Evolutionary conservation across 1,140 invertebrate species (phyloP).

Genomic region (Saccostrea glomerata): DNA sequence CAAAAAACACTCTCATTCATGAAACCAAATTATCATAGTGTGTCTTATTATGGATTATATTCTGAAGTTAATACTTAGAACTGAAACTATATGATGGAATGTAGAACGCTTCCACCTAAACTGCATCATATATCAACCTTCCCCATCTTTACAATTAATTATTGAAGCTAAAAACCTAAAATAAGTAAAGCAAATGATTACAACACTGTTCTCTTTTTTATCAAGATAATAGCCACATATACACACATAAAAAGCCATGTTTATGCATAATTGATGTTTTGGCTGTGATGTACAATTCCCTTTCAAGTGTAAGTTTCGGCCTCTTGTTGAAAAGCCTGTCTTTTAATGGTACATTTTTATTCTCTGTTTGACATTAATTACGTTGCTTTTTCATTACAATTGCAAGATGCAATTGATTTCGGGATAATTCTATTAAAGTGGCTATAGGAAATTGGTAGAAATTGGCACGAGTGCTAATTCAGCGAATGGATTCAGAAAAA

Average conservation of each 20-base stretch:
- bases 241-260: background rate
- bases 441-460: constrained; percentile 34
- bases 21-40: too few species aligned
- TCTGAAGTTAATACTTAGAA: background rate
- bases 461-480: constrained; percentile 30
- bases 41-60: background rate
- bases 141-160: constrained; percentile 16
- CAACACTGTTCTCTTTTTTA: constrained; percentile 19
- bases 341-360: constrained; percentile 39
- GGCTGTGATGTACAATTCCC: constrained; percentile 20
- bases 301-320: constrained; percentile 35
- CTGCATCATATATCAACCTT: background rate
- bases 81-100: background rate
- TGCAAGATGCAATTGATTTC: constrained; percentile 38
- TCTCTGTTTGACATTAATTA: constrained; percentile 34
- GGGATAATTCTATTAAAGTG: constrained; percentile 36
- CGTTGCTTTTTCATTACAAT: constrained; percentile 30
- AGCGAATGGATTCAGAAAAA: constrained; percentile 15
- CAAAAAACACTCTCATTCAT: too few species aligned
- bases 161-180: constrained; percentile 13
- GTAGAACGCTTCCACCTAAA: background rate
- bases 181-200: background rate
- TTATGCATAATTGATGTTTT: constrained; percentile 23
- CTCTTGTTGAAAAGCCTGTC: constrained; percentile 35
- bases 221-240: constrained; percentile 18